Conservation (phyloP, 2,113 vertebrate genomes). For the Phalacrocorax aristotelis region DNA sequence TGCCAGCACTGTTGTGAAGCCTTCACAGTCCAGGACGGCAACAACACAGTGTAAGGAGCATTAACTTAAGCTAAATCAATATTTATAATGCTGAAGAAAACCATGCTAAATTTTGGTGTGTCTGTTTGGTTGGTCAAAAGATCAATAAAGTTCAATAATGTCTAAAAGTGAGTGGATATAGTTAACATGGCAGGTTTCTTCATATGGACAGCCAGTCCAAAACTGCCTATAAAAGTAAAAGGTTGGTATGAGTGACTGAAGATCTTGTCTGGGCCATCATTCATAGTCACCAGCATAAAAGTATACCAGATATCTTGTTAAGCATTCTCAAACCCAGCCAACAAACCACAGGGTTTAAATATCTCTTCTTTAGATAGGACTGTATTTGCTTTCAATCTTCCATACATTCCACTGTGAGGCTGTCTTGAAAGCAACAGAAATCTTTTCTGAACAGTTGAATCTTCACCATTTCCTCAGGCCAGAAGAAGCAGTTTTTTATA, state of each 20-base stretch:
- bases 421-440: not conserved
- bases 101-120: rapidly evolving
- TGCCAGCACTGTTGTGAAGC: not conserved
- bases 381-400: not conserved
- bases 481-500: not conserved
- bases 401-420: not conserved
- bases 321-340: not conserved
- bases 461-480: not conserved
- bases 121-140: not conserved
- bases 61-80: not conserved
- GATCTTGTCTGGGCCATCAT: not conserved
- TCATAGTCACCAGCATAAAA: not conserved
- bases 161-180: not conserved
- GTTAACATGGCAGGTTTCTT: not conserved
- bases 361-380: not conserved
- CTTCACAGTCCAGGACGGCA: not conserved
- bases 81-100: not conserved
- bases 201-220: not conserved
- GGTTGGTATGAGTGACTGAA: not conserved
- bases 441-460: not conserved
- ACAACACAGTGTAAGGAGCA: not conserved
- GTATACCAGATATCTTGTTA: not conserved
- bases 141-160: not conserved
- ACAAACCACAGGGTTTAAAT: not conserved
- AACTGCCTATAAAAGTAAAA: not conserved